Evolutionary conservation across 2,113 vertebrate species (phyloP).

Genomic region (Illadopsis cleaveri): DNA sequence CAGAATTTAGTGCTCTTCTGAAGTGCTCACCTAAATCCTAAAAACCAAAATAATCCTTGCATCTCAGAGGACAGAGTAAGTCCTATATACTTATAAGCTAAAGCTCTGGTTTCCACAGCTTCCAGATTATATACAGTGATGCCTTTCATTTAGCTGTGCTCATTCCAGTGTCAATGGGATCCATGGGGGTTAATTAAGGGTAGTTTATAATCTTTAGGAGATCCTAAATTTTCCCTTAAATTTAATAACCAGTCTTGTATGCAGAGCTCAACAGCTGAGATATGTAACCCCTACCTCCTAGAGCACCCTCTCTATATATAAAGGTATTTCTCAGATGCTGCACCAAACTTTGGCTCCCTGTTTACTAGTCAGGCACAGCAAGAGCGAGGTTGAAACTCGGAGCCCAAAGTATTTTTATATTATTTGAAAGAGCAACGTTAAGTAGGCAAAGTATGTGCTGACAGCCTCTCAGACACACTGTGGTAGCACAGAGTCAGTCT

Average conservation of each 20-base stretch:
- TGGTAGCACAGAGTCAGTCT: conserved; percentile 59
- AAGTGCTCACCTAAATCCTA: background rate
- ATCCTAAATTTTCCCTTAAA: conserved; percentile 36
- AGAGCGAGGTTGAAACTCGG: background rate
- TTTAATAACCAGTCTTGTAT: background rate
- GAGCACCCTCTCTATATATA: background rate
- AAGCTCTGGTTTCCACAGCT: conserved; percentile 10
- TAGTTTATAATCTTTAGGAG: conserved; percentile 34
- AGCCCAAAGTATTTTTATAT: conserved; percentile 27
- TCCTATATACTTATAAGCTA: background rate
- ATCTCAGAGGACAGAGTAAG: conserved; percentile 13
- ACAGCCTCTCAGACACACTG: conserved; percentile 64
- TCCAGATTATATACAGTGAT: background rate
- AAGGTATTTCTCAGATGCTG: background rate
- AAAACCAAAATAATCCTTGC: conserved; percentile 22
- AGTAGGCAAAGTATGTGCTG: conserved; percentile 58
- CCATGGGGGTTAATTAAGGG: conserved; percentile 14
- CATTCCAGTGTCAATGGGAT: background rate
- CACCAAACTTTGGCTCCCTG: background rate
- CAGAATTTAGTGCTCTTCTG: conserved; percentile 4
- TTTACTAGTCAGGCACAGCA: background rate
- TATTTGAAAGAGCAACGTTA: conserved; percentile 45
- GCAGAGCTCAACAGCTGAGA: background rate
- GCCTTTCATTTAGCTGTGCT: background rate
- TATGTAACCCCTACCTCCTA: background rate